phyloP scores from a whole-genome alignment of 1,140 invertebrate species.

The Drosophila guanche region DNA sequence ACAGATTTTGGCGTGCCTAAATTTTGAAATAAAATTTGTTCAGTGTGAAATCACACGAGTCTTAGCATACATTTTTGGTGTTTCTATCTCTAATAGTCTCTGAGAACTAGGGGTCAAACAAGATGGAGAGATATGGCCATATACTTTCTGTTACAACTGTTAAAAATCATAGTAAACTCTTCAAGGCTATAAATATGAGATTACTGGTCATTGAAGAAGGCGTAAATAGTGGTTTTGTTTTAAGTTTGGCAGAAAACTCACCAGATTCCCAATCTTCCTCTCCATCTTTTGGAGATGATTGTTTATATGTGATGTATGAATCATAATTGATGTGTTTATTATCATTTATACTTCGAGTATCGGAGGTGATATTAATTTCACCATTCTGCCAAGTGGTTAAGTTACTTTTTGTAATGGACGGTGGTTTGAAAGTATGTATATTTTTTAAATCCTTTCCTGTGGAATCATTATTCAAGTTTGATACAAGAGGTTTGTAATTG shows the following conservation, averaged over 20 bases:
- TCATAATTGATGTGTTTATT: slow-evolving; percentile 66
- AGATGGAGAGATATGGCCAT: no score
- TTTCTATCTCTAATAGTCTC: no score
- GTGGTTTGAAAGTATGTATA: slow-evolving; percentile 67
- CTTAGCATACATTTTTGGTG: no score
- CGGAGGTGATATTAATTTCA: slow-evolving; percentile 59
- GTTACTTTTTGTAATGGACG: slow-evolving; percentile 62
- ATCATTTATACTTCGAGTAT: slow-evolving; percentile 65
- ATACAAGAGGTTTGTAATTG: slow-evolving; percentile 57
- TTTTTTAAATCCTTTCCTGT: slow-evolving; percentile 71
- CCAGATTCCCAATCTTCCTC: slow-evolving; percentile 89
- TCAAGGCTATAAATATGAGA: slow-evolving; percentile 15
- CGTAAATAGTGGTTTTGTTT: slow-evolving; percentile 34
- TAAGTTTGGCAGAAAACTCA: slow-evolving; percentile 84
- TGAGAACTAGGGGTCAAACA: no score
- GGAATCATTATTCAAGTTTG: slow-evolving; percentile 61
- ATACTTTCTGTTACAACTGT: not conserved
- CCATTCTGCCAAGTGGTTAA: slow-evolving; percentile 67
- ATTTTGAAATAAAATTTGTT: no score
- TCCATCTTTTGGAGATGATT: slow-evolving; percentile 71
- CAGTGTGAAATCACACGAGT: no score
- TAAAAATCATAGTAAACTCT: not conserved
- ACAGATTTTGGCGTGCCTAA: no score
- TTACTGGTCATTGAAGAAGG: slow-evolving; percentile 48
- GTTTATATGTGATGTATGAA: slow-evolving; percentile 65